These are phyloP conservation scores for Leptatherina wallacei DNA, from an alignment of 2,797 vertebrate species.

Conservation along the genomic window DNA sequence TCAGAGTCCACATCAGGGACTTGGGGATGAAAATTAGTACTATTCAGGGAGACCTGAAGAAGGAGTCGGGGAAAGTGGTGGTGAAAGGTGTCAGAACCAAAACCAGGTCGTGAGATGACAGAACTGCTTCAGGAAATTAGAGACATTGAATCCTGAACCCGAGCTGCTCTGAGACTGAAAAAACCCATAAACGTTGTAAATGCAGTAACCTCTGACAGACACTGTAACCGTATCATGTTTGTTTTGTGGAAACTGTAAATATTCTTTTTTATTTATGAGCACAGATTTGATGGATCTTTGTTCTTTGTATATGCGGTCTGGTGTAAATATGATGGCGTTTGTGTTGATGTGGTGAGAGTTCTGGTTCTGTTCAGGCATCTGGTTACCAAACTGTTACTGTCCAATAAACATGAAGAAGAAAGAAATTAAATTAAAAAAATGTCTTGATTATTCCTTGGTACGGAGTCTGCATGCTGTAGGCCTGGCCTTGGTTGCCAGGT, in stretches of 20 bases:
- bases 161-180: neutral
- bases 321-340: conserved; percentile 43
- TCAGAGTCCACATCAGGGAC: conserved; percentile 67
- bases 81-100: conserved; percentile 34
- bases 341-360: conserved; percentile 20
- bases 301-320: conserved; percentile 62
- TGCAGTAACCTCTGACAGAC: conserved; percentile 4
- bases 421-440: neutral
- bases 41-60: conserved; percentile 36
- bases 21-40: conserved; percentile 34
- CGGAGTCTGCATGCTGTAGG: neutral
- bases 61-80: conserved; percentile 7
- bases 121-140: neutral
- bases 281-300: conserved; percentile 46
- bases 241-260: conserved; percentile 49
- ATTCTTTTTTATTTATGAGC: conserved; percentile 50
- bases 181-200: conserved; percentile 61
- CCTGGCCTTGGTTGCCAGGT: neutral
- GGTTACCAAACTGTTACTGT: conserved; percentile 53
- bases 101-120: conserved; percentile 60
- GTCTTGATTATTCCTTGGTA: neutral
- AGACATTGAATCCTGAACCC: neutral
- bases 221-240: conserved; percentile 13
- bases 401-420: conserved; percentile 51
- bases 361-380: conserved; percentile 23